A percentile compares a stretch with the other conserved stretches of the same genome.
Conservation (phyloP, 2,797 vertebrate genomes). For the Etheostoma perlongum region DNA sequence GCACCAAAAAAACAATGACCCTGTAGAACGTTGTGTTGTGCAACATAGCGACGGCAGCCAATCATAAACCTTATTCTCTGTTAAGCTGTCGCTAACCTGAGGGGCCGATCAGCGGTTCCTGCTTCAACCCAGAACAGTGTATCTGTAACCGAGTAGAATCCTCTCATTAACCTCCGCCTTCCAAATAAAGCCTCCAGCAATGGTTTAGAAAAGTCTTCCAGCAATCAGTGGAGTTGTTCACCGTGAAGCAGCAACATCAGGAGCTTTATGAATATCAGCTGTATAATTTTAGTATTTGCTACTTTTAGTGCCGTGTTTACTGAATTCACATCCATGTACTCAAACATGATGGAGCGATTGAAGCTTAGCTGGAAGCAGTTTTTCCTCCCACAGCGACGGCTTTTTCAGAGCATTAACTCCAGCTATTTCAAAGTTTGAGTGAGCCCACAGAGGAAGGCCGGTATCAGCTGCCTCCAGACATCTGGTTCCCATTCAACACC, state of each 20-base stretch:
- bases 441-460: conserved; percentile 2
- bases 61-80: not conserved
- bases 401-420: conserved; percentile 15
- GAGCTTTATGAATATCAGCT: not conserved
- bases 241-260: not conserved
- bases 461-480: conserved; percentile 36
- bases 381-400: not conserved
- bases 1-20: not conserved
- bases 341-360: not conserved
- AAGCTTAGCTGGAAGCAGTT: conserved; percentile 7
- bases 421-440: conserved; percentile 2
- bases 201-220: not conserved
- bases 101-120: not conserved
- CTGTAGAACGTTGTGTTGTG: not conserved
- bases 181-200: not conserved
- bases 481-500: conserved; percentile 58
- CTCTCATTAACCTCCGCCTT: not conserved
- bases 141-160: not conserved
- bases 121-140: not conserved
- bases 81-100: not conserved
- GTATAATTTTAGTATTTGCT: not conserved
- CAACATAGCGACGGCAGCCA: not conserved
- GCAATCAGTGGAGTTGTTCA: not conserved
- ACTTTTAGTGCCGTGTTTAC: not conserved
- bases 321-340: not conserved